phyloP scores from a whole-genome alignment of 1,140 invertebrate species.

The Drosophila funebris region DNA sequence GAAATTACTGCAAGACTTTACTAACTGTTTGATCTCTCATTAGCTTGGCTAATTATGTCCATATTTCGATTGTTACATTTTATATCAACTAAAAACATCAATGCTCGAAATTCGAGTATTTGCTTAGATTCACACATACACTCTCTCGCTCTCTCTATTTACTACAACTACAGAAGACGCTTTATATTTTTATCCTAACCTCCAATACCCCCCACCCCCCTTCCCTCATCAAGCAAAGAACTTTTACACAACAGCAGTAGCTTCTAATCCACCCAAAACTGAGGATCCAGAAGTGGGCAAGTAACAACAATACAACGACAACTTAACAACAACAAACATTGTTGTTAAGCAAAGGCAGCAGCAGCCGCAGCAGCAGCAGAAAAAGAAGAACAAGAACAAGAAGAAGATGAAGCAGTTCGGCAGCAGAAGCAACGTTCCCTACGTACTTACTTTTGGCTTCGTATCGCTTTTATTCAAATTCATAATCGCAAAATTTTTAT shows the following conservation, averaged over 20 bases:
- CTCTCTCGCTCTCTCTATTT: too few species aligned
- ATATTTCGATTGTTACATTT: too few species aligned
- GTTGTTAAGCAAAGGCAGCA: slow-evolving; percentile 15
- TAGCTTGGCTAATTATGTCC: too few species aligned
- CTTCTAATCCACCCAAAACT: slow-evolving; percentile 67
- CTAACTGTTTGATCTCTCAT: too few species aligned
- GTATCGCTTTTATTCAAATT: slow-evolving; percentile 83
- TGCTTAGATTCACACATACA: too few species aligned
- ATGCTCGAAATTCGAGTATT: too few species aligned
- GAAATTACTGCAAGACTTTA: too few species aligned
- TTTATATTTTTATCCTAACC: too few species aligned
- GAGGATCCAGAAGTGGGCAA: not conserved
- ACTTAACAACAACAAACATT: slow-evolving; percentile 12
- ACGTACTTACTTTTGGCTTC: slow-evolving; percentile 66
- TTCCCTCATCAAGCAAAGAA: too few species aligned
- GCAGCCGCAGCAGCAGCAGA: not conserved
- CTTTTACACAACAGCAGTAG: slow-evolving; percentile 1
- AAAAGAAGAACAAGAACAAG: not conserved
- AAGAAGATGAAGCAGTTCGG: not conserved
- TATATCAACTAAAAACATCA: too few species aligned
- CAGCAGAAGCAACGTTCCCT: slow-evolving; percentile 33
- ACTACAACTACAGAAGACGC: too few species aligned
- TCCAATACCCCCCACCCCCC: too few species aligned
- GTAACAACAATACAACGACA: not conserved
- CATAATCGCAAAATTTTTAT: slow-evolving; percentile 83